These are phyloP conservation scores for Protaetia brevitarsis DNA, from an alignment of 1,140 invertebrate species.

Conservation along the genomic window DNA sequence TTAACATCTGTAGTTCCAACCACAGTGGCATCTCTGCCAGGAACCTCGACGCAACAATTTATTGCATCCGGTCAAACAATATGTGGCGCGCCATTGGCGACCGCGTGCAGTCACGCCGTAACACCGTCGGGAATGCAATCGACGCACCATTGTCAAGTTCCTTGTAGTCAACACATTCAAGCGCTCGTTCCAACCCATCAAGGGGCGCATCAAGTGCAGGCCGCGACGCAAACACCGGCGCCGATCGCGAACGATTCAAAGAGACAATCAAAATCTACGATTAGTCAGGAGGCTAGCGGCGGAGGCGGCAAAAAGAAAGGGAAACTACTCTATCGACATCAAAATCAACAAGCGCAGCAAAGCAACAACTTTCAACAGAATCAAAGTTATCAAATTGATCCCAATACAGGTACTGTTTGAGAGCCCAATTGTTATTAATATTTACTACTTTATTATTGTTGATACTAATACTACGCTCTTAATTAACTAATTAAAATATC, in stretches of 20 bases:
- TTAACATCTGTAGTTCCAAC: slow-evolving; percentile 34
- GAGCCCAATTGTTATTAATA: slow-evolving; percentile 21
- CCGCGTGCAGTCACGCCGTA: slow-evolving; percentile 33
- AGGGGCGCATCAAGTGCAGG: slow-evolving; percentile 55
- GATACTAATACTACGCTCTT: too few species aligned
- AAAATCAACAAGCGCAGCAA: slow-evolving; percentile 32
- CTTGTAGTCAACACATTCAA: slow-evolving; percentile 41
- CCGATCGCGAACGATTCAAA: slow-evolving; percentile 27
- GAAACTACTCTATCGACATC: slow-evolving; percentile 36
- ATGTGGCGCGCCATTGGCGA: slow-evolving; percentile 28
- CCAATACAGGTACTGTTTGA: slow-evolving; percentile 37
- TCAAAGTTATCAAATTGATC: slow-evolving; percentile 45
- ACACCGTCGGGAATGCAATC: slow-evolving; percentile 30
- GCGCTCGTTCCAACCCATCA: slow-evolving; percentile 33
- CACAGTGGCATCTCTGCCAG: slow-evolving; percentile 30
- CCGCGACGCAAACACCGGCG: slow-evolving; percentile 55
- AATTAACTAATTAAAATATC: neutral
- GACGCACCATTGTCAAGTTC: slow-evolving; percentile 38
- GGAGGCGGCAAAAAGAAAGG: slow-evolving; percentile 49
- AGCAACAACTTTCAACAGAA: slow-evolving; percentile 34
- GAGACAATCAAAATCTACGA: slow-evolving; percentile 31
- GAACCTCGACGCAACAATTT: slow-evolving; percentile 34
- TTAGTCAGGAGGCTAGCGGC: slow-evolving; percentile 31
- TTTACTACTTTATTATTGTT: too few species aligned
- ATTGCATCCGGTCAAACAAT: slow-evolving; percentile 26